Percentiles rank a stretch among this genome's conserved stretches.
phyloP scores from a whole-genome alignment of 53 echinoderm and acorn worm genomes.

The Crossaster papposus region DNA sequence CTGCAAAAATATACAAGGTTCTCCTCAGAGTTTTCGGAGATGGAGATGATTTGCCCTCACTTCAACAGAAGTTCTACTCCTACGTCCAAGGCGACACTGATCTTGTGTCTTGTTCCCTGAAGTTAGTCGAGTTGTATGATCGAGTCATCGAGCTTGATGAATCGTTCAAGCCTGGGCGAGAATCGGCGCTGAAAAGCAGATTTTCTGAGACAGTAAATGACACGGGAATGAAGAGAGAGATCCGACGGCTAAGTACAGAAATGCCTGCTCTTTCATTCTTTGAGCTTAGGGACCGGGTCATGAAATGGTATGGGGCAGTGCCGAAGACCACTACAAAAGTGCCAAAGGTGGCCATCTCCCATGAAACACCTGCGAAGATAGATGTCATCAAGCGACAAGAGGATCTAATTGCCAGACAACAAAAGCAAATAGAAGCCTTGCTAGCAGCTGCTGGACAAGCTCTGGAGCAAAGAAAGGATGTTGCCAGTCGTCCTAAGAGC shows the following conservation, averaged over 20 bases:
- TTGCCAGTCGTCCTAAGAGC: too few relatives aligned
- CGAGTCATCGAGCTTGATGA: constrained; percentile 18
- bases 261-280: constrained; percentile 1
- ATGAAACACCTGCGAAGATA: too few relatives aligned
- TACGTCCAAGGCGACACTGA: constrained; percentile 18
- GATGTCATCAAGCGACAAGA: too few relatives aligned
- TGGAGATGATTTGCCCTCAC: constrained; percentile 29
- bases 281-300: constrained; percentile 33
- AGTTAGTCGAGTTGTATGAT: constrained; percentile 39
- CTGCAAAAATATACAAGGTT: constrained; percentile 44
- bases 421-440: too few relatives aligned
- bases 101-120: constrained; percentile 23
- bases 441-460: too few relatives aligned
- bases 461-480: too few relatives aligned
- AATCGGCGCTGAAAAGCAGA: constrained; percentile 17
- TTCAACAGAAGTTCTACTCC: constrained; percentile 42
- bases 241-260: constrained; percentile 11
- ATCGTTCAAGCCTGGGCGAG: constrained; percentile 11
- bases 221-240: constrained; percentile 2
- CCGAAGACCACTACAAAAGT: too few relatives aligned
- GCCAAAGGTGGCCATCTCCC: too few relatives aligned
- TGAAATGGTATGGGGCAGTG: too few relatives aligned
- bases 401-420: too few relatives aligned
- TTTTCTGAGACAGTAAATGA: constrained; percentile 6
- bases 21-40: constrained; percentile 64